Evolutionary conservation across 1,140 invertebrate species (phyloP).

Genomic region (Mizuhopecten yessoensis): DNA sequence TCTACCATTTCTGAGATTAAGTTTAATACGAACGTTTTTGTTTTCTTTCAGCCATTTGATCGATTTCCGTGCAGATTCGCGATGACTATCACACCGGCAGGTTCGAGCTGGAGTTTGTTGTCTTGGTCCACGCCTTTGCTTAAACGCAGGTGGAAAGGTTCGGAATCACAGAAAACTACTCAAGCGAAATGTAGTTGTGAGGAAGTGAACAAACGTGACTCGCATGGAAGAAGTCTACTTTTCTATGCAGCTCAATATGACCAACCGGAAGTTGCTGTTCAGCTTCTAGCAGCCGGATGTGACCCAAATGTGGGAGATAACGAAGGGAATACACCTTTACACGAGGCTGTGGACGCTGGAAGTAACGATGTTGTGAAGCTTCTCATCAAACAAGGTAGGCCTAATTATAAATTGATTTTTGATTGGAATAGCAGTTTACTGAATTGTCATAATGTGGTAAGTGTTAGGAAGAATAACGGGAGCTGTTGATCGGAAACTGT

Average conservation of each 20-base stretch:
- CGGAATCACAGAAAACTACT: not conserved
- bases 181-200: not conserved
- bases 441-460: too few relatives aligned
- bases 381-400: conserved; percentile 54
- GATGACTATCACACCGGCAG: conserved; percentile 32
- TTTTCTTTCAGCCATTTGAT: not conserved
- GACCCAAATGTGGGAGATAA: conserved; percentile 57
- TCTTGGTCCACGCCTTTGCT: conserved; percentile 55
- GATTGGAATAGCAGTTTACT: too few relatives aligned
- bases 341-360: conserved; percentile 59
- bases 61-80: not conserved
- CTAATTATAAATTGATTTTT: too few relatives aligned
- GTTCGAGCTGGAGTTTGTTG: conserved; percentile 60
- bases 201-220: conserved; percentile 59
- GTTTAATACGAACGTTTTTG: too few relatives aligned
- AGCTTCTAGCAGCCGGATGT: conserved; percentile 59
- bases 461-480: too few relatives aligned
- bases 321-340: conserved; percentile 56
- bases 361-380: conserved; percentile 52
- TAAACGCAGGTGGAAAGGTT: conserved; percentile 54
- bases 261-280: conserved; percentile 60
- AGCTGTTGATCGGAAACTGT: too few relatives aligned
- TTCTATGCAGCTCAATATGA: conserved; percentile 59
- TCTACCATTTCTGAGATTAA: too few relatives aligned
- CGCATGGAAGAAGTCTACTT: conserved; percentile 58